These are phyloP conservation scores for Sinotaia quadrata DNA, from an alignment of 2,888 invertebrate species.

Conservation along the genomic window DNA sequence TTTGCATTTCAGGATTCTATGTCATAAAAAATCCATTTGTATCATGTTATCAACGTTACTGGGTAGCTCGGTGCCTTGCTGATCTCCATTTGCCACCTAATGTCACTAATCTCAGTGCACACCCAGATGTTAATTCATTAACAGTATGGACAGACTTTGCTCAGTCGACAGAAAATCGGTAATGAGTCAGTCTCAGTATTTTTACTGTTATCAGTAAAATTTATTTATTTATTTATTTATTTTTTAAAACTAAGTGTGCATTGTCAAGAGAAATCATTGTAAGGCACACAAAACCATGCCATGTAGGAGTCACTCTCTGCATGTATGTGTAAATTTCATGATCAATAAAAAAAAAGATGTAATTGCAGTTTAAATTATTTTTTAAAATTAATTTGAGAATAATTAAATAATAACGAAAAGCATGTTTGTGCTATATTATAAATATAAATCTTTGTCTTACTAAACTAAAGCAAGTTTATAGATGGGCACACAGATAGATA, in stretches of 20 bases:
- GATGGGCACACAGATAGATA: too few relatives aligned
- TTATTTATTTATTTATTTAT: not conserved
- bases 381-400: too few relatives aligned
- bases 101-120: conserved; percentile 71
- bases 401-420: too few relatives aligned
- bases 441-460: too few relatives aligned
- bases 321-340: too few relatives aligned
- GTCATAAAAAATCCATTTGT: conserved; percentile 89
- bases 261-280: too few relatives aligned
- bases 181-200: not conserved
- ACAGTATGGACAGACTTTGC: conserved; percentile 47
- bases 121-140: conserved; percentile 43
- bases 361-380: too few relatives aligned
- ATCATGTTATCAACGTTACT: conserved; percentile 83
- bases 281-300: too few relatives aligned
- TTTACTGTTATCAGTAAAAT: not conserved
- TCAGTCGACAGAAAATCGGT: conserved; percentile 35
- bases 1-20: conserved; percentile 77
- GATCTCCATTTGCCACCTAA: conserved; percentile 83
- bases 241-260: not conserved
- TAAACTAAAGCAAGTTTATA: too few relatives aligned
- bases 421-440: too few relatives aligned
- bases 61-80: conserved; percentile 84
- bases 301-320: too few relatives aligned
- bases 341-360: too few relatives aligned